Percentiles rank a stretch among this genome's conserved stretches.
Conservation (phyloP, 2,797 vertebrate species). For the Takifugu rubripes region DNA sequence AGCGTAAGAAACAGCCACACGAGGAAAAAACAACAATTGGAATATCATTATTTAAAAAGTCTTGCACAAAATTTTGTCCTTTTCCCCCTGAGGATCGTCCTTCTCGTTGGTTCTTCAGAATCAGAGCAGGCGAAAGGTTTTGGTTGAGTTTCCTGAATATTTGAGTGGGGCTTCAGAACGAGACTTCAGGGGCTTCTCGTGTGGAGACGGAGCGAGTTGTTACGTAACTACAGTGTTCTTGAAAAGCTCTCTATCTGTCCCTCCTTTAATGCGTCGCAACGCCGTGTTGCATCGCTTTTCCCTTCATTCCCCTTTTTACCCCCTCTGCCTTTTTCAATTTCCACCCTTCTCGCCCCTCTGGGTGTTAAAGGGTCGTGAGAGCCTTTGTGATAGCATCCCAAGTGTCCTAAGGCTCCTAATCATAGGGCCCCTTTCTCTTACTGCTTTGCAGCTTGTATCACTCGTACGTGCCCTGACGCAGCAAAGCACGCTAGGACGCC, state of each 20-base stretch:
- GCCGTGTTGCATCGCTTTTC: background rate
- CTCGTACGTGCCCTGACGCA: conserved; percentile 22
- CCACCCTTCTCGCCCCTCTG: conserved; percentile 5
- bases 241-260: conserved; percentile 14
- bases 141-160: background rate
- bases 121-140: too few species aligned
- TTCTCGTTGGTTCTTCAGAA: too few species aligned
- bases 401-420: conserved; percentile 14
- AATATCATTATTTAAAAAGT: too few species aligned
- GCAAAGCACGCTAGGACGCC: conserved; percentile 30
- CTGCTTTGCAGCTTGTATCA: conserved; percentile 31
- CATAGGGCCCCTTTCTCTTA: conserved; percentile 17
- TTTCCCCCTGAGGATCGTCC: too few species aligned
- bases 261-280: background rate
- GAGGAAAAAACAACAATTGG: too few species aligned
- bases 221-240: conserved; percentile 9
- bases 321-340: background rate
- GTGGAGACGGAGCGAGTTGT: conserved; percentile 28
- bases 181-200: conserved; percentile 32
- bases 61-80: too few species aligned
- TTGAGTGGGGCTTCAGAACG: conserved; percentile 21
- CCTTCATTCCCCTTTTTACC: background rate
- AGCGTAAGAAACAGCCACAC: too few species aligned
- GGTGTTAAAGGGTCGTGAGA: conserved; percentile 4
- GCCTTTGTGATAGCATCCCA: conserved; percentile 1